These are phyloP conservation scores for Pitta sordida DNA, from an alignment of 2,113 vertebrate species.

Conservation along the genomic window DNA sequence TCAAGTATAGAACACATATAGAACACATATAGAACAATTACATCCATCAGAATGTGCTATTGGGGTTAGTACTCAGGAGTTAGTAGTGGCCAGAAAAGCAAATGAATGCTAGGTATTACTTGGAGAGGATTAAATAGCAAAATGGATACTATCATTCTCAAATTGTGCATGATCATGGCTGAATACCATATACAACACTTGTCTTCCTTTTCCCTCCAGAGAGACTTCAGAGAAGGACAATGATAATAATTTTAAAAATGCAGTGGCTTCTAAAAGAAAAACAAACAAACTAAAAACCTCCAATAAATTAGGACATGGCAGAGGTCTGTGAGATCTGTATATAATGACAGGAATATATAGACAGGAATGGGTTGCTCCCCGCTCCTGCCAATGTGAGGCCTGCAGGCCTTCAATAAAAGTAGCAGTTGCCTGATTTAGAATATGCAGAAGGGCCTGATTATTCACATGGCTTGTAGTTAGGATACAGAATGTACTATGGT, in stretches of 20 bases:
- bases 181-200: neutral
- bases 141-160: neutral
- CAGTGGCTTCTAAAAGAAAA: neutral
- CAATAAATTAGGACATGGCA: neutral
- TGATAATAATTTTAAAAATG: neutral
- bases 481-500: neutral
- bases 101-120: neutral
- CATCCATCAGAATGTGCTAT: neutral
- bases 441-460: neutral
- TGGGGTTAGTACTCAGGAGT: neutral
- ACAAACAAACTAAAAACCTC: neutral
- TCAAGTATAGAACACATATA: neutral
- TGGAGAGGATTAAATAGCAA: neutral
- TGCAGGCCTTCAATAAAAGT: neutral
- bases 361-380: neutral
- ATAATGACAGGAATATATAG: neutral
- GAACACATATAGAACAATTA: neutral
- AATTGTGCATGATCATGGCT: neutral
- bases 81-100: neutral
- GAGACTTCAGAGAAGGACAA: neutral
- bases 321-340: neutral
- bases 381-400: neutral
- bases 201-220: neutral
- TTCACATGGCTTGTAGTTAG: neutral
- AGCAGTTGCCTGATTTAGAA: neutral